Evolutionary conservation across 1,140 invertebrate species (phyloP).

Genomic region (Pseudomyrmex concolor): DNA sequence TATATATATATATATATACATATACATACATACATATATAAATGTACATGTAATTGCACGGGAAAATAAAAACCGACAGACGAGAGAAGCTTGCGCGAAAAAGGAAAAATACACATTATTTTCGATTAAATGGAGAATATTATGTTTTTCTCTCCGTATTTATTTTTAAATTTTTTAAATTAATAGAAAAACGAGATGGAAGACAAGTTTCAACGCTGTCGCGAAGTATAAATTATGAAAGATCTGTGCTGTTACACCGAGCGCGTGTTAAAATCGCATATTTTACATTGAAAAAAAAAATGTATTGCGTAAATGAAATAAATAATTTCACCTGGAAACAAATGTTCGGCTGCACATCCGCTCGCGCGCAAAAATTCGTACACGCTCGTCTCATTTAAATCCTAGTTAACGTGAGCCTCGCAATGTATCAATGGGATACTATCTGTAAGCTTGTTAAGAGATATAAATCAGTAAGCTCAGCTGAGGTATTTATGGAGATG

Average conservation of each 20-base stretch:
- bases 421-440: constrained; percentile 58
- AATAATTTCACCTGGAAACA: constrained; percentile 26
- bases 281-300: too few species aligned
- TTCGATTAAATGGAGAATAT: background rate
- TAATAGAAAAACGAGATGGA: background rate
- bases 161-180: constrained; percentile 2
- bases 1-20: background rate
- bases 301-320: background rate
- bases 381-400: constrained; percentile 41
- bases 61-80: background rate
- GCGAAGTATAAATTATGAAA: constrained; percentile 14
- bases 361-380: background rate
- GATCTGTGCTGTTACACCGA: background rate
- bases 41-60: too few species aligned
- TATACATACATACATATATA: too few species aligned
- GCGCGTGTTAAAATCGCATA: background rate
- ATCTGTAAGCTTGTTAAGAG: constrained; percentile 55
- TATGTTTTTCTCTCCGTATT: background rate
- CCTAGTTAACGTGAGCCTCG: constrained; percentile 54
- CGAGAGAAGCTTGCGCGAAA: background rate
- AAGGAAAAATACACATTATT: background rate
- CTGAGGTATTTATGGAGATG: constrained; percentile 59
- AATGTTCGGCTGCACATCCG: background rate
- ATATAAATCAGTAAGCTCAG: constrained; percentile 53
- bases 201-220: background rate